Percentiles rank a stretch among this genome's conserved stretches.
Evolutionary conservation across 2,113 vertebrate species (phyloP).

Genomic region (Mixornis gularis): DNA sequence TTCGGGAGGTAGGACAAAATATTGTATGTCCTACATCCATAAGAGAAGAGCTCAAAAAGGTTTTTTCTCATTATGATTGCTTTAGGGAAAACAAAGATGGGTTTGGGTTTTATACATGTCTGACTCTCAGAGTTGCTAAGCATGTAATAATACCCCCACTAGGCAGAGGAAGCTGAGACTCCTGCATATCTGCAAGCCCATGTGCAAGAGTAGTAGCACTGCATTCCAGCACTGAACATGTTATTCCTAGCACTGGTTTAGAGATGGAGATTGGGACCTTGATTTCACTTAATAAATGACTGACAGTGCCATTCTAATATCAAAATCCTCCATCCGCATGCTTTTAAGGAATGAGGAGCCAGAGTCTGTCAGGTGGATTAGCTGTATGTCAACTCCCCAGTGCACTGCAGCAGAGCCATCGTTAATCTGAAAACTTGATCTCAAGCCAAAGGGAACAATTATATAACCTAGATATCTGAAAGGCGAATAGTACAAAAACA

Average conservation of each 20-base stretch:
- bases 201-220: background rate
- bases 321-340: background rate
- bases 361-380: slow-evolving; percentile 7
- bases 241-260: background rate
- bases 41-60: background rate
- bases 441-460: slow-evolving; percentile 66
- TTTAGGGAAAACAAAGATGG: background rate
- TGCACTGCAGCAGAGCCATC: slow-evolving; percentile 2
- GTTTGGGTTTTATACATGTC: background rate
- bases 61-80: background rate
- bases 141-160: background rate
- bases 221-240: background rate
- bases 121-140: background rate
- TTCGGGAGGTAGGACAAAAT: background rate
- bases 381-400: slow-evolving; percentile 8
- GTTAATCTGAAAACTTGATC: slow-evolving; percentile 65
- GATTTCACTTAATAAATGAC: background rate
- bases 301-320: background rate
- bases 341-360: slow-evolving; percentile 3
- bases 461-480: slow-evolving; percentile 68
- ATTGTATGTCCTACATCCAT: fast-evolving
- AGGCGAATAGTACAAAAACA: slow-evolving; percentile 41
- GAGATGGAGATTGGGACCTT: background rate
- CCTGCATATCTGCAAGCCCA: background rate
- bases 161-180: background rate